Conservation (phyloP, 2,797 vertebrate genomes). For the Labeo calbasu region DNA sequence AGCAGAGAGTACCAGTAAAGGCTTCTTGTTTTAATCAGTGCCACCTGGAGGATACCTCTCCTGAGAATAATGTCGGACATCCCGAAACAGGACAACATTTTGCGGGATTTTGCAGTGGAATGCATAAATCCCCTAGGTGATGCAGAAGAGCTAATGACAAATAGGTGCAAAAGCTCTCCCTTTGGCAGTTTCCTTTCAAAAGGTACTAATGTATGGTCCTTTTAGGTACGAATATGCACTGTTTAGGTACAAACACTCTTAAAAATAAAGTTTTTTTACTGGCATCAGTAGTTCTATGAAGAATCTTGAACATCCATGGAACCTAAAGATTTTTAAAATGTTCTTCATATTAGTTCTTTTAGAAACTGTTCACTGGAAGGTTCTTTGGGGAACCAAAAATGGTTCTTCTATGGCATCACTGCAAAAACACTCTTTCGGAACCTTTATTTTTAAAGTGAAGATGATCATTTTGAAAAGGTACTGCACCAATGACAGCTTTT, state of each 20-base stretch:
- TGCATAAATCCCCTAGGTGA: not conserved
- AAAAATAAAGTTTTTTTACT: too few relatives aligned
- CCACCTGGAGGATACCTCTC: conserved; percentile 69
- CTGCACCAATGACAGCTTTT: not conserved
- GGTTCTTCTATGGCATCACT: too few relatives aligned
- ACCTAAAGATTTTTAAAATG: too few relatives aligned
- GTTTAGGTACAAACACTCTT: not conserved
- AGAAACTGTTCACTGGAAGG: too few relatives aligned
- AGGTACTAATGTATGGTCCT: not conserved
- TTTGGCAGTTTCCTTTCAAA: not conserved
- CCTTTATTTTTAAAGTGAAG: too few relatives aligned
- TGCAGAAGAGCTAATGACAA: conserved; percentile 4
- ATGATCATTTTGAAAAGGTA: not conserved
- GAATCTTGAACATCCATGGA: too few relatives aligned
- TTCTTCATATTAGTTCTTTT: too few relatives aligned
- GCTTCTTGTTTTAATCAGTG: conserved; percentile 63
- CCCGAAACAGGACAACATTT: conserved; percentile 37
- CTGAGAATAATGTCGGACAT: conserved; percentile 41
- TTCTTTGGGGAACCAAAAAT: too few relatives aligned
- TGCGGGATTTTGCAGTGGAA: conserved; percentile 1
- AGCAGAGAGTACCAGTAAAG: conserved; percentile 66
- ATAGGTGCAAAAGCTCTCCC: not conserved
- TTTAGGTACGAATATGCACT: not conserved
- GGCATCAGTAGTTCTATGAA: too few relatives aligned
- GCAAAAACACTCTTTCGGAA: too few relatives aligned